Conservation (phyloP, 37 sponge, comb jelly and placozoan species). For the Agelas oroides region DNA sequence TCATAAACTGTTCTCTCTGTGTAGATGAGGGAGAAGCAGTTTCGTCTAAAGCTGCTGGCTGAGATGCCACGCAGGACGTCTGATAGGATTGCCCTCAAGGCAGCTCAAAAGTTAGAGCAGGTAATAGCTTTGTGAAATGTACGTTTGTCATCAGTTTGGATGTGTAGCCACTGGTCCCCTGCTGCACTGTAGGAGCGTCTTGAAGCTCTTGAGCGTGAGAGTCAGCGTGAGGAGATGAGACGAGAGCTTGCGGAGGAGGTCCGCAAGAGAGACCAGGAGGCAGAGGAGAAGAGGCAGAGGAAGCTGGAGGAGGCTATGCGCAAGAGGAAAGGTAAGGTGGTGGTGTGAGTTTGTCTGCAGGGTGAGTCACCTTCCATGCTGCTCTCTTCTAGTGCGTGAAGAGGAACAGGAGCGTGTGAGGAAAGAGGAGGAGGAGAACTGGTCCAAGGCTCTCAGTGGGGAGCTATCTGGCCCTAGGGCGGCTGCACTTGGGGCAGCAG, state of each 20-base stretch:
- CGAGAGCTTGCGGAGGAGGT: slow-evolving; percentile 53
- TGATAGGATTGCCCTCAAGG: slow-evolving; percentile 75
- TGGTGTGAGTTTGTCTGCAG: too few species aligned
- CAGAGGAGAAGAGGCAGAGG: slow-evolving; percentile 56
- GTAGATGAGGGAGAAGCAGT: slow-evolving; percentile 39
- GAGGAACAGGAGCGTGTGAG: slow-evolving; percentile 64
- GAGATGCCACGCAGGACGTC: slow-evolving; percentile 76
- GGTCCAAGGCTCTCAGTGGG: slow-evolving; percentile 76
- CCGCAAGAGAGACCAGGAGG: slow-evolving; percentile 53
- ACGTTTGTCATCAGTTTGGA: too few species aligned
- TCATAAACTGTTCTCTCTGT: neutral
- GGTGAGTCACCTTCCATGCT: too few species aligned
- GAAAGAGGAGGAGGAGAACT: slow-evolving; percentile 78
- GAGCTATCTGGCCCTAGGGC: slow-evolving; percentile 66
- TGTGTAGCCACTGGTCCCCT: too few species aligned
- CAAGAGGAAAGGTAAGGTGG: slow-evolving; percentile 36
- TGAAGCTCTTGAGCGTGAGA: slow-evolving; percentile 63
- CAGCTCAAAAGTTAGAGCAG: slow-evolving; percentile 56
- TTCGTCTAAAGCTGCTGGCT: slow-evolving; percentile 52
- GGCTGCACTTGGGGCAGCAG: slow-evolving; percentile 77
- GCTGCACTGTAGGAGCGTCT: slow-evolving; percentile 42
- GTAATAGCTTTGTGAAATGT: too few species aligned
- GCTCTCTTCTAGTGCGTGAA: slow-evolving; percentile 9
- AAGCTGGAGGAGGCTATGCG: slow-evolving; percentile 58
- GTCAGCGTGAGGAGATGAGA: slow-evolving; percentile 67